These are phyloP conservation scores for Dasypus novemcinctus DNA, from an alignment of 2,113 vertebrate species.

Conservation along the genomic window DNA sequence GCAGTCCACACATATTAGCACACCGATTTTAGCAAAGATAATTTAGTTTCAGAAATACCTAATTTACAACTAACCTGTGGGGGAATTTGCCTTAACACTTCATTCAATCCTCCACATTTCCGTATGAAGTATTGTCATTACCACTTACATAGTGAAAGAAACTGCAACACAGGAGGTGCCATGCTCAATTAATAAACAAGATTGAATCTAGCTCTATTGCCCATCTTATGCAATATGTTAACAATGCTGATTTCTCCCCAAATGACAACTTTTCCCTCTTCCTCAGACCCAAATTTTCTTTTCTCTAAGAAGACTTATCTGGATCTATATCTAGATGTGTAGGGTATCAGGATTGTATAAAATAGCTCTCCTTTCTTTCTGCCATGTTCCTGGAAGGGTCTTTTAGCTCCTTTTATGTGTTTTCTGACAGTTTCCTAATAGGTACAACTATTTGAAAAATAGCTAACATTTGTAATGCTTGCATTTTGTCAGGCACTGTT, in stretches of 20 bases:
- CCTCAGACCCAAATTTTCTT: neutral
- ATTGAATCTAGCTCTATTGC: neutral
- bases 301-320: neutral
- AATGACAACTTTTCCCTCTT: neutral
- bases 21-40: neutral
- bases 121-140: constrained; percentile 23
- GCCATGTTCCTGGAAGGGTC: neutral
- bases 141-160: neutral
- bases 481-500: neutral
- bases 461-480: neutral
- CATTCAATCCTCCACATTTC: neutral
- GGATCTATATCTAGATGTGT: neutral
- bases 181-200: constrained; percentile 54
- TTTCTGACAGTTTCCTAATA: neutral
- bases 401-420: neutral
- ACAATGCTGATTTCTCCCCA: constrained; percentile 1
- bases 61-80: constrained; percentile 53
- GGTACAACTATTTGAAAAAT: neutral
- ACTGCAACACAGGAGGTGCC: neutral
- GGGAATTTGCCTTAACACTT: constrained; percentile 39
- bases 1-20: constrained; percentile 38
- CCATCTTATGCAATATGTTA: neutral
- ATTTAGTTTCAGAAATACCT: constrained; percentile 41
- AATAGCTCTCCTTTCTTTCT: neutral
- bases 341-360: neutral